Evolutionary conservation across 2,797 vertebrate species (phyloP).

Genomic region (Gymnopithys bicolor): DNA sequence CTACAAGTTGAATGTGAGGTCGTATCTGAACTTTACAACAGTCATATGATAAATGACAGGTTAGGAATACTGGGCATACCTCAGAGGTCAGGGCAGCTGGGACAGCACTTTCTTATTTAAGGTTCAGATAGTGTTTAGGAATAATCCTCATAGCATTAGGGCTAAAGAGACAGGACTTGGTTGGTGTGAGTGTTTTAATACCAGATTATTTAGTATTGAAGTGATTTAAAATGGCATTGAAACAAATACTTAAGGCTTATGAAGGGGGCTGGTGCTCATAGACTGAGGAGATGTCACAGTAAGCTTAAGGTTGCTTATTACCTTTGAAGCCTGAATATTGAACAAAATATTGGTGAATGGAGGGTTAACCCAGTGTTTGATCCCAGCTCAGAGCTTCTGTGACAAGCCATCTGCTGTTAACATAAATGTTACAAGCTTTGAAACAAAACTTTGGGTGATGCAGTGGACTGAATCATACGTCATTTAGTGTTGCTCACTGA

Average conservation of each 20-base stretch:
- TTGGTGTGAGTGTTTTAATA: background rate
- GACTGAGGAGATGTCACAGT: background rate
- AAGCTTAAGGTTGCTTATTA: background rate
- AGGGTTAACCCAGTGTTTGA: background rate
- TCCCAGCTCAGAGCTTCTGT: background rate
- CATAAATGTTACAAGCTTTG: background rate
- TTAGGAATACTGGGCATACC: background rate
- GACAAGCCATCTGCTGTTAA: background rate
- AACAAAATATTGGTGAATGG: background rate
- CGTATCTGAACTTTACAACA: constrained; percentile 18
- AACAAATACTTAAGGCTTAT: background rate
- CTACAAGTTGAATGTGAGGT: background rate
- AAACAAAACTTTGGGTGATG: background rate
- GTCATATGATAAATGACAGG: constrained; percentile 62
- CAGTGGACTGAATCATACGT: background rate
- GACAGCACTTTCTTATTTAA: constrained; percentile 4
- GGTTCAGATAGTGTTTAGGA: background rate
- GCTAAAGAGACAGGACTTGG: background rate
- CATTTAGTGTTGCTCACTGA: background rate
- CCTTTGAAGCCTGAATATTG: background rate
- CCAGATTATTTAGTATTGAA: background rate
- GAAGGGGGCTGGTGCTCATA: background rate
- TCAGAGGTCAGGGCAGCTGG: constrained; percentile 47
- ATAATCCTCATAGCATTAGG: background rate
- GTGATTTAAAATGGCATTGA: background rate